A percentile compares a stretch with the other conserved stretches of the same genome.
Evolutionary conservation across 1,140 invertebrate genomes (phyloP).

Genomic region (Drosophila suzukii): DNA sequence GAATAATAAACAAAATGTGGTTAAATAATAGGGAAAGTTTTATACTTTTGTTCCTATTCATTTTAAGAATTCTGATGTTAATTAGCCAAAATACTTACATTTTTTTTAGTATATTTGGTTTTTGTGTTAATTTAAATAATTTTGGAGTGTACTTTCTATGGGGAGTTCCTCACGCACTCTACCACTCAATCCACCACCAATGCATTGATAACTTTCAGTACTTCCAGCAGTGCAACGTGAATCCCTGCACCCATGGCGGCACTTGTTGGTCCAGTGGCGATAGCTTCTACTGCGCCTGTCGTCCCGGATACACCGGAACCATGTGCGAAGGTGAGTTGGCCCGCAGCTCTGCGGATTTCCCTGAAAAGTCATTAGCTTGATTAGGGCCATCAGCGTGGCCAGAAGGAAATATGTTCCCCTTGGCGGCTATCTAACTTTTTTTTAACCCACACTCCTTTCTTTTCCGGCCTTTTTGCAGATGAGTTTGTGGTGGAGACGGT

Average conservation of each 20-base stretch:
- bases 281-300: constrained; percentile 90
- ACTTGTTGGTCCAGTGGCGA: constrained; percentile 91
- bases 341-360: not conserved
- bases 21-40: no score
- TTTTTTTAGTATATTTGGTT: no score
- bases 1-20: no score
- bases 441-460: not conserved
- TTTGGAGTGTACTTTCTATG: not conserved
- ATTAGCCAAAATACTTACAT: no score
- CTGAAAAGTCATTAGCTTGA: constrained; percentile 51
- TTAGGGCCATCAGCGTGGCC: constrained; percentile 28
- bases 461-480: constrained; percentile 83
- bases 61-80: no score
- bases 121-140: no score
- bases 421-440: constrained; percentile 27
- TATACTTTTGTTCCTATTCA: no score
- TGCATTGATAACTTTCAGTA: constrained; percentile 65
- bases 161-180: not conserved
- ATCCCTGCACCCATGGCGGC: constrained; percentile 91
- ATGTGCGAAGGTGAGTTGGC: constrained; percentile 88
- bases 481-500: constrained; percentile 89
- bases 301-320: constrained; percentile 90
- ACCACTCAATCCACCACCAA: constrained; percentile 16
- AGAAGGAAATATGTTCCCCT: constrained; percentile 20
- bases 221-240: constrained; percentile 89